Evolutionary conservation across 2,888 invertebrate genomes (phyloP), one percentile per base, ranked within the genome.

Genomic region (Galeruca laticollis): DNA sequence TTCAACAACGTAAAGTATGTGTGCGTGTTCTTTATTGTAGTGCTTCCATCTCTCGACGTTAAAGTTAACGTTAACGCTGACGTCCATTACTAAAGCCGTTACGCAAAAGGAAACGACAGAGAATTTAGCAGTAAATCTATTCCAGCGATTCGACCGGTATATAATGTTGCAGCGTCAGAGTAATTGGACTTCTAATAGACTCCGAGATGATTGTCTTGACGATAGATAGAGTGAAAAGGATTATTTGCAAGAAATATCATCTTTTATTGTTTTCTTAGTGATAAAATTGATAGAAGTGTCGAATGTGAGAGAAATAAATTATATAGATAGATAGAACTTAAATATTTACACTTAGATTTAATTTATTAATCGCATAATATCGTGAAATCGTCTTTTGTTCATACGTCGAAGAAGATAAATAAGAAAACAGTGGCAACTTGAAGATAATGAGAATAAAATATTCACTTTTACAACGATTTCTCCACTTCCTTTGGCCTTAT

Each of bases 101-200:
- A 79, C 81, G 81, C 76, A 77, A 82, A 82, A 77, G 81, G 79
- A 82, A 81, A 82, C 79, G 82, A 82, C 82, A 78, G 80, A 82
- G 81, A 81, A 81, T 80, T 78, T 80, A 78, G 80, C 77, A 80
- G 81, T 82, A 82, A 82, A 82, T 82, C 81, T 80, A 80, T 80
- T 79, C 73, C 21, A 49, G 49, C 57, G 54, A 57, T 65, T 37
- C 35, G 33, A 9, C 47, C 15, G 26, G 37, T 49, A 37, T 59
- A 8, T 37, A 60, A 47, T 47, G 18, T 57, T 57, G 51, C 51
- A 33, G 20, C 33, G 18, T 49, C 56, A 65, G 49, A 31, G 65
- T 43, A 57, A 65, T 65, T 57, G 57, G 51, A 57, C 65, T 57
- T 57, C 35, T 33, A 18, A 57, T 35, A 18, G 56, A 57, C 57